These are phyloP conservation scores for Tachina grossa DNA, from an alignment of 2,888 invertebrate species.

Conservation along the genomic window DNA sequence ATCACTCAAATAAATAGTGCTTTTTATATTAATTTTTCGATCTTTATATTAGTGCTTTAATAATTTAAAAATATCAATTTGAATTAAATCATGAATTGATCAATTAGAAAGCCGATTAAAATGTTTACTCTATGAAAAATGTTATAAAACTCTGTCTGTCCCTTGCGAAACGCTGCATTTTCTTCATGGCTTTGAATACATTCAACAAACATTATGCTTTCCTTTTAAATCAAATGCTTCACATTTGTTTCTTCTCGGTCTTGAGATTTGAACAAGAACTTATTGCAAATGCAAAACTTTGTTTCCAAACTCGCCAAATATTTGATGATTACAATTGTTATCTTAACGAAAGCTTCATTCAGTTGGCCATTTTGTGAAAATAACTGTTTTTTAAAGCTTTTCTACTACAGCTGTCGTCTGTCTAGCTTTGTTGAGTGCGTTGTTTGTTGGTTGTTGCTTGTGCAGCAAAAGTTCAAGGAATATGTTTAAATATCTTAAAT, in stretches of 20 bases:
- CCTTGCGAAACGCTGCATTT: conserved; percentile 2
- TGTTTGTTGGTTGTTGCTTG: neutral
- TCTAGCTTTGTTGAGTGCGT: neutral
- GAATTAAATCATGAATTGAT: no score
- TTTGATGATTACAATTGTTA: conserved; percentile 59
- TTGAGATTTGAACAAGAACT: neutral
- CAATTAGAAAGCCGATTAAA: no score
- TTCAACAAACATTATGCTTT: conserved; percentile 3
- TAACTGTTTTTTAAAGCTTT: conserved; percentile 23
- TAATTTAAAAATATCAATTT: no score
- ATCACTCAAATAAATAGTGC: no score
- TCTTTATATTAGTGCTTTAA: no score
- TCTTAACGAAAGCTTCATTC: conserved; percentile 63
- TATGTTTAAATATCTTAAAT: conserved; percentile 50
- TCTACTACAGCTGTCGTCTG: neutral
- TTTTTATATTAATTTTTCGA: no score
- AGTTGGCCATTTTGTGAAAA: conserved; percentile 57
- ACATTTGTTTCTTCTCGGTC: neutral
- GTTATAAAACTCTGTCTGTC: no score
- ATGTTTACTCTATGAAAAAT: no score
- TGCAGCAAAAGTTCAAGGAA: conserved; percentile 10
- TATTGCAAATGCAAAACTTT: neutral
- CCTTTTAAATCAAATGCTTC: conserved; percentile 26
- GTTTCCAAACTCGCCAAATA: conserved; percentile 39
- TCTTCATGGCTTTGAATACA: neutral